Base-by-base conservation (phyloP, 1,140 invertebrate genomes). In the Lordiphosa mommai region DNA sequence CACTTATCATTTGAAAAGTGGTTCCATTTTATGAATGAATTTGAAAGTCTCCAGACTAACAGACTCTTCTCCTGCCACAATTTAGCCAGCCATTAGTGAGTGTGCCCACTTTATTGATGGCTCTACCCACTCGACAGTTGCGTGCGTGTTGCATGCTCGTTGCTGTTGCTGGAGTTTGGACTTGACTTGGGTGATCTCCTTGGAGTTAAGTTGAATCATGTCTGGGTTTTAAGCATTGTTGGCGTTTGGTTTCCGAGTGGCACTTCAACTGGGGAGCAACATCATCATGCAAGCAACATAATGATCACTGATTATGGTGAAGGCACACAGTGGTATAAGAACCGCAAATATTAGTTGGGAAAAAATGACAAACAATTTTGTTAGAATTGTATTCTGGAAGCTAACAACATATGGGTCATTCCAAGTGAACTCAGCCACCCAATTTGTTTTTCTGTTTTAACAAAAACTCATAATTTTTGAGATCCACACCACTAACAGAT, bases 21-120 rank as follows among this genome's bases (percentile, higher is more conserved):
- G 5, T 27, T 27, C 6, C 12, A 9, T 27, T 46, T 55, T 23
- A 48, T 33, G 37, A 49, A 55, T 27, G 27, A 36, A 4, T 30
- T 40, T 1, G 12, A 43, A 48, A 46, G 43, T 46, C 17, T 50
- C 38, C 16, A 38, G 52, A n/a, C n/a, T n/a, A n/a, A n/a, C n/a
- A n/a, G n/a, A 38, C 32, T 51, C 47, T 38, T 43, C 12, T 47
- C 16, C 27, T 50, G 48, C 17, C 30, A 37, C 36, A 66, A 37
- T 57, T 57, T 46, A 20, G 23, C 23, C 53, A 29, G 46, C 41
- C 60, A 66, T 57, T 57, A 74, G 48, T 59, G 43, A 70, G 65
- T 80, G 69, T 29, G 52, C 70, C 76, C 76, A 71, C 76, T 74
- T 82, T 69, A 74, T 63, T 58, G 72, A 70, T 67, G 36, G 37